Conservation (phyloP, 2,888 invertebrate species). For the Silvanus unidentatus region DNA sequence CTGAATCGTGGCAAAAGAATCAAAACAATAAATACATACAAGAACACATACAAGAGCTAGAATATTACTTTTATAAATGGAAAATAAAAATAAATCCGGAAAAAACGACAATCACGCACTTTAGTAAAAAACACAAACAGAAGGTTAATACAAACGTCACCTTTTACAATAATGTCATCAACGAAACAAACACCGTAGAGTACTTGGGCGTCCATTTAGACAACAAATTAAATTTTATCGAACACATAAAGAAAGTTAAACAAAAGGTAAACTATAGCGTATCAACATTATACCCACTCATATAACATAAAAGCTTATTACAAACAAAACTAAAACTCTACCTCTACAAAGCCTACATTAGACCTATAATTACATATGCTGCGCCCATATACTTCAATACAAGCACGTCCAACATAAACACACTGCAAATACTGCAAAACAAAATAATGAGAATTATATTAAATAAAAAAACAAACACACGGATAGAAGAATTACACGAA, state of each 20-base stretch:
- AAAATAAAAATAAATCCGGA: neutral
- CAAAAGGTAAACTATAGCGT: neutral
- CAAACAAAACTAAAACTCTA: too few relatives aligned
- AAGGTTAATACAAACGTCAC: neutral
- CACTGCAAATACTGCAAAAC: too few relatives aligned
- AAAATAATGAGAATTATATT: too few relatives aligned
- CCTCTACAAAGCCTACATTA: too few relatives aligned
- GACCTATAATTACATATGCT: too few relatives aligned
- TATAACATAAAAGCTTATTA: too few relatives aligned
- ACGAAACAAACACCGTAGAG: neutral
- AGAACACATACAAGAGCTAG: neutral
- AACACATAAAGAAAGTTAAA: neutral
- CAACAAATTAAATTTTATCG: neutral
- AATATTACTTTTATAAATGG: neutral
- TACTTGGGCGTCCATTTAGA: slow-evolving; percentile 1
- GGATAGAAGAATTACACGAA: too few relatives aligned
- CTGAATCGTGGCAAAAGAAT: neutral
- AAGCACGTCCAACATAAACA: too few relatives aligned
- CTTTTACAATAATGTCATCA: neutral
- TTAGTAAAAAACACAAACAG: too few relatives aligned
- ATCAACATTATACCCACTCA: too few relatives aligned
- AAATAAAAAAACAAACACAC: too few relatives aligned
- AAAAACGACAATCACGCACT: neutral
- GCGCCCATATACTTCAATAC: too few relatives aligned
- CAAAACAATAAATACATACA: neutral